phyloP scores from a whole-genome alignment of 1,140 invertebrate species.

The Drosophila pandora region DNA sequence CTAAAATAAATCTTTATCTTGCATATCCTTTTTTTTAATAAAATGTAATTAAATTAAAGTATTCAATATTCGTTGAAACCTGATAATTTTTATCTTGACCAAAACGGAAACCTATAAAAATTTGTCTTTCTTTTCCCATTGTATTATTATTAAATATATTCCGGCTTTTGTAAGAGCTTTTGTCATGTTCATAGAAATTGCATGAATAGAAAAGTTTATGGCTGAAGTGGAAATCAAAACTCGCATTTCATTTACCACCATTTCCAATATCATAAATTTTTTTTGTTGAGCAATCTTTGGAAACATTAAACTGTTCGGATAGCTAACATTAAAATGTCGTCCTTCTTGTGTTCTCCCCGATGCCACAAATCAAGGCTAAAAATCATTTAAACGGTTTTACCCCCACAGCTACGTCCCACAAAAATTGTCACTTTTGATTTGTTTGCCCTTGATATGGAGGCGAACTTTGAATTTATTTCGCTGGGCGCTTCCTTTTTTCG shows the following conservation, averaged over 20 bases:
- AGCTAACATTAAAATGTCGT: conserved; percentile 30
- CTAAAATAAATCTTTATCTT: background rate
- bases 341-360: conserved; percentile 24
- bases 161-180: conserved; percentile 20
- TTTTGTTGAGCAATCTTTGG: conserved; percentile 19
- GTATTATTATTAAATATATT: conserved; percentile 7
- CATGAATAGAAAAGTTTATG: conserved; percentile 9
- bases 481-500: conserved; percentile 34
- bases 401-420: conserved; percentile 3
- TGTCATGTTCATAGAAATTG: conserved; percentile 8
- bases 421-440: conserved; percentile 79
- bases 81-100: conserved; percentile 1
- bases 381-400: conserved; percentile 72
- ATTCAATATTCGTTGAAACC: conserved; percentile 5
- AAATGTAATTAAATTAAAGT: conserved; percentile 4
- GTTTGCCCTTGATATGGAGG: conserved; percentile 67
- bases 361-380: conserved; percentile 61
- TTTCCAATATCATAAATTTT: conserved; percentile 32
- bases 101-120: conserved; percentile 56
- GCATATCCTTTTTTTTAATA: background rate
- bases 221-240: conserved; percentile 26
- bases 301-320: conserved; percentile 30
- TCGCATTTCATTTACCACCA: conserved; percentile 11
- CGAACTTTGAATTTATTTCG: conserved; percentile 61
- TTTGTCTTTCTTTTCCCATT: conserved; percentile 46